Base-by-base conservation (phyloP, 2,113 vertebrate genomes). In the Sorex araneus region DNA sequence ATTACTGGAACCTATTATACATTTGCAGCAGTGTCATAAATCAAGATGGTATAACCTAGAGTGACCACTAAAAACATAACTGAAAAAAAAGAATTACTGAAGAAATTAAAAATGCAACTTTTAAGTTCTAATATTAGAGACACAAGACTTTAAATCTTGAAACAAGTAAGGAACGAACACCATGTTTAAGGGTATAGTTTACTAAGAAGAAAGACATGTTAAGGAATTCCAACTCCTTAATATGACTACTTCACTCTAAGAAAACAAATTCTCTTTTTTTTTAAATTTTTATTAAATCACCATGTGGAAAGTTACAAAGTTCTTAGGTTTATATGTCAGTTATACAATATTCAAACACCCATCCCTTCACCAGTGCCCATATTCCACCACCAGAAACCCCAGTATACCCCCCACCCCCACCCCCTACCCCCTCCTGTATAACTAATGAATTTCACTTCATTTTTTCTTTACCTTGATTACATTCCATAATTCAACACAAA, bases 51-150 rank as follows among this genome's bases (percentile, higher is more conserved):
- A 77, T 78, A 90, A 50, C 8, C 16, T 78, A 32, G 16, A 93
- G 66, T 28, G 76, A 54, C 21, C 9, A 63, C 6, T 60, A 47
- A 47, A 84, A 85, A 60, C 6, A 32, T 10, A 40, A 84, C 3
- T 64, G 18, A 60, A 82, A 81, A 73, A 23, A 80, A 73, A 81
- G 28, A 30, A 28, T 13, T 12, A 67, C 28, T 64, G 13, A 32
- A 82, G 3, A 69, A 73, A 92, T 84, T 40, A 40, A 80, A 80
- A 91, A 69, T 84, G 4, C 7, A 71, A 70, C 57, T 77, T 89
- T 82, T 8, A 77, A 84, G 64, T 77, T 73, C 71, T 78, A 67
- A 73, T 18, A 7, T 64, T 23, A 15, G 18, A 71, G 15, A 28
- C 2, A n/a, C 32, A 92, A 43, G 47, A 73, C 8, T n/a, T 84